Conservation (phyloP, 2,888 invertebrate genomes). For the Sepiola atlantica region DNA sequence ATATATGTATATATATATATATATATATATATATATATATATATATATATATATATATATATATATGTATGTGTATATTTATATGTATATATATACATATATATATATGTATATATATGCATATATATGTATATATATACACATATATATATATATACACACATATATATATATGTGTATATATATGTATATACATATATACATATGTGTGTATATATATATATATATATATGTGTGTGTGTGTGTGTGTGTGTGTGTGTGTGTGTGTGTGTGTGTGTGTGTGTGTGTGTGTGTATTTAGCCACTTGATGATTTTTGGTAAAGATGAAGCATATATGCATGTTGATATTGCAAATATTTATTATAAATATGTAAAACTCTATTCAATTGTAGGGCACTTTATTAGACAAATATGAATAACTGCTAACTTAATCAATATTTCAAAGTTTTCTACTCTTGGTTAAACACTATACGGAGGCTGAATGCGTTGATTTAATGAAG, state of each 20-base stretch:
- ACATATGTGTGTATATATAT: neutral
- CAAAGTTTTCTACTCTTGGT: too few relatives aligned
- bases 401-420: too few relatives aligned
- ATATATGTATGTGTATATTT: neutral
- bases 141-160: neutral
- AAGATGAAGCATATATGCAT: too few relatives aligned
- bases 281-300: too few relatives aligned
- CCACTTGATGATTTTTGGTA: too few relatives aligned
- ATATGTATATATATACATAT: neutral
- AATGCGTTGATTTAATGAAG: too few relatives aligned
- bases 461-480: too few relatives aligned
- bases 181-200: neutral
- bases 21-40: neutral
- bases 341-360: too few relatives aligned
- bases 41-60: neutral
- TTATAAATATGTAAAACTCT: too few relatives aligned
- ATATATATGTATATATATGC: neutral
- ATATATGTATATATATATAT: neutral
- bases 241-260: neutral
- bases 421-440: too few relatives aligned
- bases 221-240: neutral
- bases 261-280: neutral
- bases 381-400: too few relatives aligned
- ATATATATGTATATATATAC: neutral
- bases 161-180: neutral